A percentile compares a stretch with the other conserved stretches of the same genome.
These are phyloP conservation scores for Pimephales promelas DNA, from an alignment of 2,113 vertebrate species.

Conservation along the genomic window DNA sequence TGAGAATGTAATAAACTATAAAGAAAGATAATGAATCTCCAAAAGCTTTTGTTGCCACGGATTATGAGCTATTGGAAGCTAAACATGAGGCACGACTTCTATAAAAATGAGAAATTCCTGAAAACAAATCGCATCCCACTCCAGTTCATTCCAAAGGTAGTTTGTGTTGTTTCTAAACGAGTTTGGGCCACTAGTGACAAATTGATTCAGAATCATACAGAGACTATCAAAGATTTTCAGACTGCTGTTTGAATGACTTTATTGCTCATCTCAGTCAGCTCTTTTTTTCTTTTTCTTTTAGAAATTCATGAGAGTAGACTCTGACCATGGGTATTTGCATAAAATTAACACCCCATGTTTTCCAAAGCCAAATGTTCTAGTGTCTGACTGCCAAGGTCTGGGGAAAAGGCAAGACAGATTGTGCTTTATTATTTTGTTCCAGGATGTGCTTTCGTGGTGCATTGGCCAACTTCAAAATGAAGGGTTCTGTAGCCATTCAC, in stretches of 20 bases:
- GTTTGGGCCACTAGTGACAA: neutral
- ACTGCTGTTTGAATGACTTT: neutral
- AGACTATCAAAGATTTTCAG: neutral
- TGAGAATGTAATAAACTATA: neutral
- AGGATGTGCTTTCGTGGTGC: conserved; percentile 22
- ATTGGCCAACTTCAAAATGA: neutral
- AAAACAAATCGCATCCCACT: neutral
- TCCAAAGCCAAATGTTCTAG: conserved; percentile 43
- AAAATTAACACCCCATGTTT: conserved; percentile 42
- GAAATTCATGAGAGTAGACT: conserved; percentile 16
- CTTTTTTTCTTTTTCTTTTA: neutral
- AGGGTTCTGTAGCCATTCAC: neutral
- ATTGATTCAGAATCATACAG: neutral
- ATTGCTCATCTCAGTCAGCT: neutral
- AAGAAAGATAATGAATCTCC: neutral
- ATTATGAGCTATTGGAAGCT: neutral
- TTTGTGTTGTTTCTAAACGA: neutral
- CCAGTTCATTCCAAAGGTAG: neutral
- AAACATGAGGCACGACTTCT: neutral
- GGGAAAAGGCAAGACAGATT: conserved; percentile 46
- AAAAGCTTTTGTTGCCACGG: neutral
- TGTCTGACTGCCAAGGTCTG: conserved; percentile 45
- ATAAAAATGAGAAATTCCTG: neutral
- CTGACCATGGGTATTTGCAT: conserved; percentile 41
- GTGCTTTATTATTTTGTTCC: conserved; percentile 44